phyloP scores from a whole-genome alignment of 2,888 invertebrate genomes.

The Oligia latruncula region DNA sequence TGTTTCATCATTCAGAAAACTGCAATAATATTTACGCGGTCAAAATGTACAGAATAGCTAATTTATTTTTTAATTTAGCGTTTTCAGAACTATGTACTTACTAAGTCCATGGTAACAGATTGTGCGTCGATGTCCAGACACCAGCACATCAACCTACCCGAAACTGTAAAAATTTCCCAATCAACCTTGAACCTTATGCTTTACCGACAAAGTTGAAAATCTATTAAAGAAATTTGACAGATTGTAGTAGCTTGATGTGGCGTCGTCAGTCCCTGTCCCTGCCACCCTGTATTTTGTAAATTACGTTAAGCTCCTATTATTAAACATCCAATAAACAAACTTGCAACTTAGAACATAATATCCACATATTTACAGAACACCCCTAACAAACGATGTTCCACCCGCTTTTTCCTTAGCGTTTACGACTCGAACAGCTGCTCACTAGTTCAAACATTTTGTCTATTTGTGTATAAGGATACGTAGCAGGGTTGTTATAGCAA shows the following conservation, averaged over 20 bases:
- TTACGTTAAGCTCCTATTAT: neutral
- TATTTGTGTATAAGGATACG: constrained; percentile 38
- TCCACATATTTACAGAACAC: constrained; percentile 7
- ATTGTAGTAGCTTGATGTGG: too few species aligned
- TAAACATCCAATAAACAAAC: neutral
- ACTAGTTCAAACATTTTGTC: constrained; percentile 53
- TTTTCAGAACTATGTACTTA: too few species aligned
- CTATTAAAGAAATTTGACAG: too few species aligned
- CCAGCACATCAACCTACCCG: too few species aligned
- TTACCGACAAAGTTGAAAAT: too few species aligned
- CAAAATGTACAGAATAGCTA: too few species aligned
- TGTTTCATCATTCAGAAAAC: too few species aligned
- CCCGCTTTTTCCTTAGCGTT: constrained; percentile 45
- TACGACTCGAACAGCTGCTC: constrained; percentile 52
- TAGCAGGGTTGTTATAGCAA: constrained; percentile 32
- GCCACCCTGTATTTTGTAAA: neutral
- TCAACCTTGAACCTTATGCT: too few species aligned
- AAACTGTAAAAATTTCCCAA: too few species aligned
- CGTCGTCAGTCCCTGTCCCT: too few species aligned
- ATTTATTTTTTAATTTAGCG: too few species aligned
- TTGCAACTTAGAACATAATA: neutral
- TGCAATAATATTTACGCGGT: too few species aligned
- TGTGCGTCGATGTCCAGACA: neutral
- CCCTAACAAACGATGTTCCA: constrained; percentile 19
- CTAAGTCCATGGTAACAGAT: neutral